Conservation (phyloP, 2,888 invertebrate species). For the Sipha maydis region DNA sequence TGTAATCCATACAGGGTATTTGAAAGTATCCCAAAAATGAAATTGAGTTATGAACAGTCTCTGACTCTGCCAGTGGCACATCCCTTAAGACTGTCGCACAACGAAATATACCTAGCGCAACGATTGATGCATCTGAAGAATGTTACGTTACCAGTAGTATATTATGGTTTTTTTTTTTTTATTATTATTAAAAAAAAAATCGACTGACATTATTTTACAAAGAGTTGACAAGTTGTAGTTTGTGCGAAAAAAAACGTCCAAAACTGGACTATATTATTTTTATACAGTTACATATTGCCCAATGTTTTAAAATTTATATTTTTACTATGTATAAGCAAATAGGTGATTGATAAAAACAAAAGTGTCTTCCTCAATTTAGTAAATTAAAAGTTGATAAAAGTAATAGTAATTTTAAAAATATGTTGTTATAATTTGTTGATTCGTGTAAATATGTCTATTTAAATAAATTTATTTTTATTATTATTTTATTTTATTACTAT, state of each 20-base stretch:
- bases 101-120: slow-evolving; percentile 58
- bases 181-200: slow-evolving; percentile 36
- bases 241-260: slow-evolving; percentile 46
- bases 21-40: slow-evolving; percentile 10
- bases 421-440: slow-evolving; percentile 59
- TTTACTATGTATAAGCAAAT: slow-evolving; percentile 54
- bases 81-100: slow-evolving; percentile 59
- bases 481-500: slow-evolving; percentile 46
- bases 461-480: slow-evolving; percentile 57
- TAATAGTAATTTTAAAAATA: slow-evolving; percentile 39
- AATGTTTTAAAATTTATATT: slow-evolving; percentile 40
- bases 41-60: slow-evolving; percentile 46
- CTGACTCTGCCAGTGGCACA: slow-evolving; percentile 36
- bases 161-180: slow-evolving; percentile 49
- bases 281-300: slow-evolving; percentile 49
- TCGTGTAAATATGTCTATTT: slow-evolving; percentile 57
- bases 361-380: slow-evolving; percentile 57
- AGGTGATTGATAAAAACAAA: slow-evolving; percentile 59
- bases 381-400: slow-evolving; percentile 45
- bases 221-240: slow-evolving; percentile 35
- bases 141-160: slow-evolving; percentile 61
- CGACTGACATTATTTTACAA: slow-evolving; percentile 56
- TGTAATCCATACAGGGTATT: slow-evolving; percentile 56
- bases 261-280: slow-evolving; percentile 59
- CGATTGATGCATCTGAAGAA: slow-evolving; percentile 46